phyloP scores from a whole-genome alignment of 2,113 vertebrate genomes.

The Tenrec ecaudatus region DNA sequence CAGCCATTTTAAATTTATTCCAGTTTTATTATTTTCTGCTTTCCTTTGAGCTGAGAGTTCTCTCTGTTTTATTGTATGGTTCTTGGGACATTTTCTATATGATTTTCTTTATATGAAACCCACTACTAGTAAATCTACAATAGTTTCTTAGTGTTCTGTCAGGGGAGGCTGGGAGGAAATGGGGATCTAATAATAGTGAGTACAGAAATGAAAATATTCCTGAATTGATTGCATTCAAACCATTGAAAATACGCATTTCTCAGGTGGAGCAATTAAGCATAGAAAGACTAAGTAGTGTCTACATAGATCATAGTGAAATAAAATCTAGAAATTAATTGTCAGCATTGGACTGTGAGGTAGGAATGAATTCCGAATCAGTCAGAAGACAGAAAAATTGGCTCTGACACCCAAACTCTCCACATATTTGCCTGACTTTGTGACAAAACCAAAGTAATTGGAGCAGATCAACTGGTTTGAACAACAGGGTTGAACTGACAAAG shows the following conservation, averaged over 20 bases:
- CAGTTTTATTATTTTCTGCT: no score
- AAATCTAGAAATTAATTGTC: not conserved
- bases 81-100: no score
- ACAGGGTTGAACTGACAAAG: not conserved
- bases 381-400: slow-evolving; percentile 7
- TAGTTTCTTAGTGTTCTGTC: no score
- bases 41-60: no score
- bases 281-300: not conserved
- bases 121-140: no score
- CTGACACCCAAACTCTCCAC: not conserved
- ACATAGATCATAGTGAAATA: not conserved
- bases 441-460: not conserved
- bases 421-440: slow-evolving; percentile 24
- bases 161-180: no score
- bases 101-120: no score
- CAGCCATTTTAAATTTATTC: no score
- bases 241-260: not conserved
- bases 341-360: not conserved
- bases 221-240: no score
- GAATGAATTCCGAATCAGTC: not conserved
- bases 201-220: no score
- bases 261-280: not conserved
- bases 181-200: no score
- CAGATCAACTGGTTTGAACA: not conserved
- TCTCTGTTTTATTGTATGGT: no score